A percentile compares a stretch with the other conserved stretches of the same genome.
Evolutionary conservation across 1,140 invertebrate species (phyloP).

Genomic region (Halictus rubicundus): DNA sequence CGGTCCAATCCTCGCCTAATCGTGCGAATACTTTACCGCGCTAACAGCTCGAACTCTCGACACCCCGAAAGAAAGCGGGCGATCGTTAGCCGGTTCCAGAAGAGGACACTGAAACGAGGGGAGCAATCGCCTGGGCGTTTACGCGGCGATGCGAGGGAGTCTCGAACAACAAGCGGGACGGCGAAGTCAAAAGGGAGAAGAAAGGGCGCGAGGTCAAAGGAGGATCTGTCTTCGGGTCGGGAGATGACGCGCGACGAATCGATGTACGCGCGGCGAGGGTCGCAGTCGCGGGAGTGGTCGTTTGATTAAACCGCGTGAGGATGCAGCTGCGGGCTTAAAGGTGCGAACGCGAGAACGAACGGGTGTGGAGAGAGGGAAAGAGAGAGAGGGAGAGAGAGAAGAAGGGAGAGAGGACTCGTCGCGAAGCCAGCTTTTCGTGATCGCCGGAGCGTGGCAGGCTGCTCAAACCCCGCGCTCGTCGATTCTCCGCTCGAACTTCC

Average conservation of each 20-base stretch:
- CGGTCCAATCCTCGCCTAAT: too few species aligned
- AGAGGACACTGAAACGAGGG: too few species aligned
- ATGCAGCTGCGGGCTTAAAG: not conserved
- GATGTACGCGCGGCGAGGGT: not conserved
- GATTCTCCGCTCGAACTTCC: conserved; percentile 13
- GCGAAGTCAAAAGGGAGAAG: too few species aligned
- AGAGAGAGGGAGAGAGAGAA: not conserved
- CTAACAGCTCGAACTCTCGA: too few species aligned
- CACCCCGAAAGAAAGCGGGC: too few species aligned
- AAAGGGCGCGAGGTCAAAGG: too few species aligned
- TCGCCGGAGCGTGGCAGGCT: conserved; percentile 51
- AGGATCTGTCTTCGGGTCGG: too few species aligned
- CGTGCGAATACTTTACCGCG: too few species aligned
- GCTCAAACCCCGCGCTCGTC: conserved; percentile 40
- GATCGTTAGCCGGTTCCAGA: too few species aligned
- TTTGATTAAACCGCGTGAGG: conserved; percentile 7
- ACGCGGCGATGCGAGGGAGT: too few species aligned
- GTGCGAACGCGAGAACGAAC: not conserved
- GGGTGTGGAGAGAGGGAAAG: not conserved
- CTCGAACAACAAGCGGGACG: too few species aligned
- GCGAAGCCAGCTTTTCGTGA: conserved; percentile 31
- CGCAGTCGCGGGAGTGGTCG: not conserved
- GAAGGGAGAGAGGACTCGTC: conserved; percentile 13
- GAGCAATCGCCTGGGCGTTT: too few species aligned
- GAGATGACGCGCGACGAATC: not conserved